Percentiles rank a stretch among this genome's conserved stretches.
These are phyloP conservation scores for Achatina immaculata DNA, from an alignment of 1,140 invertebrate species.

Conservation along the genomic window DNA sequence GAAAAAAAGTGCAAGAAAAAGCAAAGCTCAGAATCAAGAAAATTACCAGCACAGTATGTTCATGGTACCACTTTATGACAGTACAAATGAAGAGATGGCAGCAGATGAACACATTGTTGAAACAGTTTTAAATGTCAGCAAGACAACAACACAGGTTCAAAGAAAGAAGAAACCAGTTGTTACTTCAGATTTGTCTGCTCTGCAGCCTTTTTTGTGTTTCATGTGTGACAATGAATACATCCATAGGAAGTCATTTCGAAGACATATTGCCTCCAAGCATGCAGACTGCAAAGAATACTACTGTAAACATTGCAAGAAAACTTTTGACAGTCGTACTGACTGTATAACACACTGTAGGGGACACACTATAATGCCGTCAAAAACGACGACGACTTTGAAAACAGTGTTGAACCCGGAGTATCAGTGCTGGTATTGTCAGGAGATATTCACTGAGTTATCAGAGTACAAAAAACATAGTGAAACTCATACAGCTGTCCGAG, in stretches of 20 bases:
- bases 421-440: neutral
- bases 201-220: neutral
- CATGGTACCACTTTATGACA: slow-evolving; percentile 19
- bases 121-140: neutral
- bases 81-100: slow-evolving; percentile 9
- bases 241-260: slow-evolving; percentile 4
- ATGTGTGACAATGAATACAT: slow-evolving; percentile 9
- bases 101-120: slow-evolving; percentile 19
- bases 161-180: neutral
- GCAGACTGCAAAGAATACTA: neutral
- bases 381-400: neutral
- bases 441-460: neutral
- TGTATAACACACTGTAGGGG: slow-evolving; percentile 12
- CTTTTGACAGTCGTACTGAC: neutral
- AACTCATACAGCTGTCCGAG: neutral
- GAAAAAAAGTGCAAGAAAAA: neutral
- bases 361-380: neutral
- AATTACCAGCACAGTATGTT: slow-evolving; percentile 11
- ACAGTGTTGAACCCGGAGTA: neutral
- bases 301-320: slow-evolving; percentile 4
- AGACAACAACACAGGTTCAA: neutral
- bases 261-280: slow-evolving; percentile 9
- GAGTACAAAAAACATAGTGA: slow-evolving; percentile 14
- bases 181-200: neutral
- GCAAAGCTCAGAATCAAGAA: neutral